Evolutionary conservation across 2,797 vertebrate species (phyloP).

Genomic region (Rousettus madagascariensis): DNA sequence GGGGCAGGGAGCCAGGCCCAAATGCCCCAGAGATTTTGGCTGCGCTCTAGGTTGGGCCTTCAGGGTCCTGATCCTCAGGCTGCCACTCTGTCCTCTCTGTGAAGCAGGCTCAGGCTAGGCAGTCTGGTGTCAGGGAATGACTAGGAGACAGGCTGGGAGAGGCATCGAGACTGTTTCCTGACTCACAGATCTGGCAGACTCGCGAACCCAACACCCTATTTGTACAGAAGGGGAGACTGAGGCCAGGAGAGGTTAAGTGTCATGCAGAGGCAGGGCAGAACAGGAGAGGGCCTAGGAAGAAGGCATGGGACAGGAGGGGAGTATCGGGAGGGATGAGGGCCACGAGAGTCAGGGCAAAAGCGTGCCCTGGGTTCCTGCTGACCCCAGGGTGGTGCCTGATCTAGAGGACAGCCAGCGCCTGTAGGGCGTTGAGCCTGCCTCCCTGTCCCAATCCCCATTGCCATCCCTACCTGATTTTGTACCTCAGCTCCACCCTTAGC

Average conservation of each 20-base stretch:
- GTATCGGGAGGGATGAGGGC: neutral
- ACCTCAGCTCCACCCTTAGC: neutral
- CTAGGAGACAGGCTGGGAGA: neutral
- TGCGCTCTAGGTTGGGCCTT: neutral
- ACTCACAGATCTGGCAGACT: neutral
- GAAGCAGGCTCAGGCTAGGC: neutral
- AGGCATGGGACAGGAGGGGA: neutral
- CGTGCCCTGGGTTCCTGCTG: neutral
- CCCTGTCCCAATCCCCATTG: neutral
- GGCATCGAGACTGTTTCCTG: neutral
- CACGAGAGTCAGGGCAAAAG: neutral
- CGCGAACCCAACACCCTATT: neutral
- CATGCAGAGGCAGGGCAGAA: neutral
- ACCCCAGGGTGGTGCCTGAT: neutral
- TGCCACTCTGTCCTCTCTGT: neutral
- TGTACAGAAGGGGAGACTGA: neutral
- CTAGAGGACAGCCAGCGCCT: neutral
- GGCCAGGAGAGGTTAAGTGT: neutral
- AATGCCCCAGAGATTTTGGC: neutral
- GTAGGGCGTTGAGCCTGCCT: neutral
- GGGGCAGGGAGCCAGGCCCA: neutral
- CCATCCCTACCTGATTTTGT: neutral
- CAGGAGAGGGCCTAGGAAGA: neutral
- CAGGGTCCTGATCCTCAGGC: neutral
- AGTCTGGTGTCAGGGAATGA: neutral